Evolutionary conservation across 2,797 vertebrate species (phyloP), one percentile per base, ranked within the genome.

Genomic region (Acanthurus leucopareius): DNA sequence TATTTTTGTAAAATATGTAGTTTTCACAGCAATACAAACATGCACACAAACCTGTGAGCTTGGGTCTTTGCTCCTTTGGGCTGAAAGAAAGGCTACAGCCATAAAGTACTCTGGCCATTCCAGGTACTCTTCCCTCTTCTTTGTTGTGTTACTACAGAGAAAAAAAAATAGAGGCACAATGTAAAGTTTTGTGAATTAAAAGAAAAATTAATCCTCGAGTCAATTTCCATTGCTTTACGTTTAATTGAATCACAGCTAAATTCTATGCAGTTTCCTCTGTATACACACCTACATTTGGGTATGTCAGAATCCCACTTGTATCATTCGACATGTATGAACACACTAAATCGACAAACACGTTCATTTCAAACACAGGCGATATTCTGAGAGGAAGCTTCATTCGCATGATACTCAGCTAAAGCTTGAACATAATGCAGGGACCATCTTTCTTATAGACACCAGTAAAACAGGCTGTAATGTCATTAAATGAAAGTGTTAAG

Each of bases 21-120:
- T 42, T 42, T 6, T 42, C 10, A 42, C 40, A 42, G 40, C 40
- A 42, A 42, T 40, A 28, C 3, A 59, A 19, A 56, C 14, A 56
- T 42, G 15, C 11, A 52, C 28, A 14, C 47, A 42, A 4, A 54
- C 97, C 96, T 99, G 97, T 47, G 97, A 98, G 89, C 88, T 99
- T 35, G 98, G 98, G 91, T 99, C 97, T 90, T 99, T 99, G 93
- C 98, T 99, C 90, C 98, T 97, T 87, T 99, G 98, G 14, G 98
- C 98, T 5, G 98, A 98, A 71, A 99, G 93, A 90, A 99, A 99
- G 8, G 98, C 98, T 22, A 99, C 97, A 3, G 97, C 97, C 97
- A 99, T 99, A 69, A 99, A 99, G 94, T 99, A 99, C 77, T 99
- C 98, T 0, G 97, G 96, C 97, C 98, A 98, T 71, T 99, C 97